These are phyloP conservation scores for Pelecanus crispus DNA, from an alignment of 2,113 vertebrate genomes.

Conservation along the genomic window DNA sequence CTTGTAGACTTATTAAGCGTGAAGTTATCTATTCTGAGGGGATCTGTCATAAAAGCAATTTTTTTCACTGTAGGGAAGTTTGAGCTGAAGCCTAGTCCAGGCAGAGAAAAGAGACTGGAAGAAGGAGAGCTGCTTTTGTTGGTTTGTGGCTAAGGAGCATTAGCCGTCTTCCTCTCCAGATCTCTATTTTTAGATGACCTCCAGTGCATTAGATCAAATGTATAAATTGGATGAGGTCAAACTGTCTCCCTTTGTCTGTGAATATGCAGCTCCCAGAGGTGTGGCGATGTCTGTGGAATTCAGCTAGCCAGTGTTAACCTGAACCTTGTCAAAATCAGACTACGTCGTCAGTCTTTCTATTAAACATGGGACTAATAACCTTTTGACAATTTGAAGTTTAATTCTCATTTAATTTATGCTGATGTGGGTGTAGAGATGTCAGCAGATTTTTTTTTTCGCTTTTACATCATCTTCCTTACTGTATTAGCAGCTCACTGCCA, in stretches of 20 bases:
- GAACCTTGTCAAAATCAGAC: not conserved
- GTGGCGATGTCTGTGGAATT: not conserved
- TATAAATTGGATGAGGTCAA: conserved; percentile 31
- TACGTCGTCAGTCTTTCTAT: not conserved
- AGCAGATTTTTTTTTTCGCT: not conserved
- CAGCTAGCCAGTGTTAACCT: not conserved
- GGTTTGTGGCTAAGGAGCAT: not conserved
- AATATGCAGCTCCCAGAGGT: not conserved
- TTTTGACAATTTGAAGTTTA: not conserved
- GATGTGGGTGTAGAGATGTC: not conserved
- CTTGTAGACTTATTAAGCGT: not conserved
- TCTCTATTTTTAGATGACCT: conserved; percentile 44
- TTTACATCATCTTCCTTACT: not conserved
- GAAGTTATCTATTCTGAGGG: not conserved
- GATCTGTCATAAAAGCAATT: not conserved
- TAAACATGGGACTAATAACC: not conserved
- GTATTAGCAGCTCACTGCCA: not conserved
- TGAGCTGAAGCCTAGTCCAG: not conserved
- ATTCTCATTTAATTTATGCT: not conserved
- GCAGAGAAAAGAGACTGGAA: not conserved
- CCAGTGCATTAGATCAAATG: conserved; percentile 21
- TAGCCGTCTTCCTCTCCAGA: not conserved
- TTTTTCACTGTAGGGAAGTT: not conserved
- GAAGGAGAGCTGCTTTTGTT: conserved; percentile 1
- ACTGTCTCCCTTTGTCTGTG: not conserved